These are phyloP conservation scores for Myotis myotis DNA, from an alignment of 2,797 vertebrate species.

Conservation along the genomic window DNA sequence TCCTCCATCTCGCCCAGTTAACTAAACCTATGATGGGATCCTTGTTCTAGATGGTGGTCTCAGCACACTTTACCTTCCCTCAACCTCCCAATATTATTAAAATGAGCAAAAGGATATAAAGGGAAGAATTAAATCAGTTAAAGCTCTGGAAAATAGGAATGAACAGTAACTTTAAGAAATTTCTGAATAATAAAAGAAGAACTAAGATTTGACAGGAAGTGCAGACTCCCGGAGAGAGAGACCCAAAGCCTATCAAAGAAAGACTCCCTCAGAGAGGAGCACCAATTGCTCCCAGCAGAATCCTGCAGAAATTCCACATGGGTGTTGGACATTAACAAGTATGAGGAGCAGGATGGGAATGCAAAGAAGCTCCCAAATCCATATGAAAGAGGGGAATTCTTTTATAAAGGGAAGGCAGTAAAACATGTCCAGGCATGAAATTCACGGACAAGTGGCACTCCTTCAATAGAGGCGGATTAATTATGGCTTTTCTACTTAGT, in stretches of 20 bases:
- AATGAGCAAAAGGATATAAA: not conserved
- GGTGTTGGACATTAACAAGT: not conserved
- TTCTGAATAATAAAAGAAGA: not conserved
- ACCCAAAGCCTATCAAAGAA: not conserved
- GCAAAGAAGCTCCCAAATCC: not conserved
- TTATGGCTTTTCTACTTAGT: not conserved
- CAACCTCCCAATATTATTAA: not conserved
- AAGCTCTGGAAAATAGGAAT: not conserved
- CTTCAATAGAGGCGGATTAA: not conserved
- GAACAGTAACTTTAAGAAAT: not conserved
- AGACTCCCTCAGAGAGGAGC: not conserved
- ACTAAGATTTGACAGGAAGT: not conserved
- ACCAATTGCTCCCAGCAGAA: not conserved
- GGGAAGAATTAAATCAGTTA: not conserved
- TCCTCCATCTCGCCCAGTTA: not conserved
- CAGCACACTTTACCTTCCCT: not conserved
- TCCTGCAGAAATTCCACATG: not conserved
- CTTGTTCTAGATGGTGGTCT: not conserved
- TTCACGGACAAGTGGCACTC: not conserved
- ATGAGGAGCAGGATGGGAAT: not conserved
- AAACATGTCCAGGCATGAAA: not conserved
- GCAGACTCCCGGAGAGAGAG: not conserved
- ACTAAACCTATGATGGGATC: not conserved
- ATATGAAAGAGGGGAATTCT: not conserved
- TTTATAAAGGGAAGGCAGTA: not conserved